A percentile compares a stretch with the other conserved stretches of the same genome.
Evolutionary conservation across 1,140 invertebrate species (phyloP).

Genomic region (Heliconius congener): DNA sequence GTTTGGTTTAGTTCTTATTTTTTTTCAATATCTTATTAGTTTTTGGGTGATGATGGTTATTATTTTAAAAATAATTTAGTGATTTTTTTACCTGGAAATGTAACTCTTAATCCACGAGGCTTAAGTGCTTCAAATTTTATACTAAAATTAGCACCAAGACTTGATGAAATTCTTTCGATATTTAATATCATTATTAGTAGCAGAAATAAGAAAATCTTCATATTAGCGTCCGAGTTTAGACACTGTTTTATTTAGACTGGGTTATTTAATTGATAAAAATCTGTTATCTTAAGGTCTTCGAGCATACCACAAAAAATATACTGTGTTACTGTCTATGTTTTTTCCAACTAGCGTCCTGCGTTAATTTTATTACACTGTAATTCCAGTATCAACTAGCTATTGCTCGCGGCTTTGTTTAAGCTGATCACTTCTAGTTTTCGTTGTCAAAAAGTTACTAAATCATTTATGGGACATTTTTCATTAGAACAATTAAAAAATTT

Average conservation of each 20-base stretch:
- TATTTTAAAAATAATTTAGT: not conserved
- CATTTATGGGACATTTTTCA: too few relatives aligned
- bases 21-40: not conserved
- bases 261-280: not conserved
- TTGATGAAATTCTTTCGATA: not conserved
- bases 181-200: not conserved
- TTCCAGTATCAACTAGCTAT: too few relatives aligned
- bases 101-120: not conserved
- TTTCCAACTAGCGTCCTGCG: too few relatives aligned
- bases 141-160: not conserved
- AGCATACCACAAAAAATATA: not conserved
- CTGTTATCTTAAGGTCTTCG: not conserved
- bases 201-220: not conserved
- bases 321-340: not conserved
- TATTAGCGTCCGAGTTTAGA: not conserved
- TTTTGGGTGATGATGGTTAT: not conserved
- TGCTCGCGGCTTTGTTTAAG: too few relatives aligned
- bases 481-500: too few relatives aligned
- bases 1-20: not conserved
- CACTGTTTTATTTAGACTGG: not conserved
- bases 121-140: not conserved
- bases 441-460: too few relatives aligned
- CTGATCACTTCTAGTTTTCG: too few relatives aligned
- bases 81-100: not conserved
- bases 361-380: too few relatives aligned